Conservation (phyloP, 2,888 invertebrate genomes). For the Melipona bicolor region DNA sequence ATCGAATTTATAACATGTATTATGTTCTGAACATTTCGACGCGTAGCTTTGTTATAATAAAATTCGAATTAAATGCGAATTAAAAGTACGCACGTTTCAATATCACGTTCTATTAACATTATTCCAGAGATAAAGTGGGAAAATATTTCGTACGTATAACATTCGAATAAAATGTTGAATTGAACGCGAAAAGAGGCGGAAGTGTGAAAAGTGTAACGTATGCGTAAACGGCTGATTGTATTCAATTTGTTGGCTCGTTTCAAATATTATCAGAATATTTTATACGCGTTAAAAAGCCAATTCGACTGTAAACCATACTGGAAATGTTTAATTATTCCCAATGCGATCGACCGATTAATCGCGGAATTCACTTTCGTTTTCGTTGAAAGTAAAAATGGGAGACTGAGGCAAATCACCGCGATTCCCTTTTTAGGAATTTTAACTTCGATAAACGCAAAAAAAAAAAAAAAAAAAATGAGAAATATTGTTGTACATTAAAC, state of each 20-base stretch:
- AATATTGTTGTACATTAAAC: too few species aligned
- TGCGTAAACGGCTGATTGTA: not conserved
- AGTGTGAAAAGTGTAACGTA: not conserved
- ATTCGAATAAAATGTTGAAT: not conserved
- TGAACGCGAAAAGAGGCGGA: not conserved
- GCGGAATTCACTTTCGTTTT: not conserved
- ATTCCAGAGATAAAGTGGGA: not conserved
- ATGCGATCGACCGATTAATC: not conserved
- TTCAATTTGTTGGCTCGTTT: not conserved
- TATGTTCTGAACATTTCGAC: too few species aligned
- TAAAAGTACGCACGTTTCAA: too few species aligned
- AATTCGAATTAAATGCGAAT: too few species aligned
- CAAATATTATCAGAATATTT: not conserved
- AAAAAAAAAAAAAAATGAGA: too few species aligned
- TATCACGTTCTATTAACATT: not conserved
- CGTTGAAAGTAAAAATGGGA: not conserved
- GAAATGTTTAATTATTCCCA: not conserved
- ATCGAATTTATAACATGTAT: too few species aligned
- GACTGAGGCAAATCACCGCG: not conserved
- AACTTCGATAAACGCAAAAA: constrained; percentile 7
- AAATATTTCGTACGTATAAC: not conserved
- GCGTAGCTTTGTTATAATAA: too few species aligned
- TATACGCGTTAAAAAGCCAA: not conserved
- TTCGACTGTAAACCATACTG: not conserved
- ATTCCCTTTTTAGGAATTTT: too few species aligned